Percentiles rank a stretch among this genome's conserved stretches.
Conservation (phyloP, 2,888 invertebrate species). For the Molanna angustata region DNA sequence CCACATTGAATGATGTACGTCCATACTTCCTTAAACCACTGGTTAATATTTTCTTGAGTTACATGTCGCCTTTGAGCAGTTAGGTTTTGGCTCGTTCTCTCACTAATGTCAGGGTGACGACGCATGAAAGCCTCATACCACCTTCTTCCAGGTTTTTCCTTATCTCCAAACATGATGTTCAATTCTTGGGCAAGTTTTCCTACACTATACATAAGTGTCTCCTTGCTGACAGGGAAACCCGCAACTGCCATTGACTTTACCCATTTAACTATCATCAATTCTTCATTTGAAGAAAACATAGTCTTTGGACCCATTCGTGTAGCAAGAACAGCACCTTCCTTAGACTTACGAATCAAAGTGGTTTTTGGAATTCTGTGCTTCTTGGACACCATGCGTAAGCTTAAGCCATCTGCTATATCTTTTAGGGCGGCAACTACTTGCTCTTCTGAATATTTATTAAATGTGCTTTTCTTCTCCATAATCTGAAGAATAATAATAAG, state of each 20-base stretch:
- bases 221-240: slow-evolving; percentile 32
- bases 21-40: background rate
- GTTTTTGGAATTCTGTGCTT: slow-evolving; percentile 32
- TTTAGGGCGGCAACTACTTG: no score
- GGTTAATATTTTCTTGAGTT: background rate
- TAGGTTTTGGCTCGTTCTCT: slow-evolving; percentile 14
- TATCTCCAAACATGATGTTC: slow-evolving; percentile 27
- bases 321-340: slow-evolving; percentile 5
- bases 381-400: no score
- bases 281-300: slow-evolving; percentile 29
- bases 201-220: slow-evolving; percentile 31
- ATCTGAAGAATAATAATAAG: no score
- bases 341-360: slow-evolving; percentile 21
- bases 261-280: slow-evolving; percentile 32
- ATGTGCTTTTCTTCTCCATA: no score
- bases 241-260: slow-evolving; percentile 23
- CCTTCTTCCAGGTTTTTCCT: slow-evolving; percentile 27
- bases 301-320: slow-evolving; percentile 33
- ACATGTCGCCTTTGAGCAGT: background rate
- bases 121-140: slow-evolving; percentile 26
- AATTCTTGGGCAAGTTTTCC: slow-evolving; percentile 27
- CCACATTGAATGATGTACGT: background rate
- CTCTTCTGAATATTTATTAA: no score
- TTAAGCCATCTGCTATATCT: no score
- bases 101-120: slow-evolving; percentile 30